Percentiles rank a stretch among this genome's conserved stretches.
Evolutionary conservation across 92 coral and sea anemone species (phyloP).

Genomic region (Epizoanthus stellaris): DNA sequence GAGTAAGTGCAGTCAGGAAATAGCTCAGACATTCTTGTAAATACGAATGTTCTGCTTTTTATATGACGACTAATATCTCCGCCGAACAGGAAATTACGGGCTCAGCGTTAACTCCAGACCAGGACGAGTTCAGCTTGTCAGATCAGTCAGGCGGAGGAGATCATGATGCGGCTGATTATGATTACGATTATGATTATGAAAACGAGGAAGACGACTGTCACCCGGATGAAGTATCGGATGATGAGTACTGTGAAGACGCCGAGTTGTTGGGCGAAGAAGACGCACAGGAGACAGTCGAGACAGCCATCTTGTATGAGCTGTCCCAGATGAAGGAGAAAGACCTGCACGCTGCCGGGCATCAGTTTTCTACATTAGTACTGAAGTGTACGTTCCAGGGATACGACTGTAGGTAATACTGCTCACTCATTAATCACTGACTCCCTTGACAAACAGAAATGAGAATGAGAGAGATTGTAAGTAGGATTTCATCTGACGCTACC

Average conservation of each 20-base stretch:
- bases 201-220: constrained; percentile 14
- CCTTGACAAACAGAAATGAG: neutral
- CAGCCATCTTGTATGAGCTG: constrained; percentile 40
- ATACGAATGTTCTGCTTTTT: too few relatives aligned
- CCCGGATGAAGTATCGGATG: constrained; percentile 12
- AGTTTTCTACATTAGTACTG: constrained; percentile 68
- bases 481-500: too few relatives aligned
- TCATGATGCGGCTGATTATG: neutral
- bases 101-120: neutral
- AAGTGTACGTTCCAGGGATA: constrained; percentile 86
- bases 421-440: too few relatives aligned
- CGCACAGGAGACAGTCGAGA: constrained; percentile 31
- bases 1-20: too few relatives aligned
- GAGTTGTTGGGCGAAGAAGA: constrained; percentile 40
- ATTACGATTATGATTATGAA: neutral
- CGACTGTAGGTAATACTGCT: constrained; percentile 47
- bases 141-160: neutral
- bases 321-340: constrained; percentile 38
- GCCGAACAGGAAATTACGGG: constrained; percentile 4
- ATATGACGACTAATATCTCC: neutral
- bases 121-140: neutral
- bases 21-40: too few relatives aligned
- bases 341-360: constrained; percentile 73
- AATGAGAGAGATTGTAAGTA: too few relatives aligned
- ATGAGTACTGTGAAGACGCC: constrained; percentile 35